phyloP scores from a whole-genome alignment of 2,888 invertebrate genomes.

The Spisula subtruncata region DNA sequence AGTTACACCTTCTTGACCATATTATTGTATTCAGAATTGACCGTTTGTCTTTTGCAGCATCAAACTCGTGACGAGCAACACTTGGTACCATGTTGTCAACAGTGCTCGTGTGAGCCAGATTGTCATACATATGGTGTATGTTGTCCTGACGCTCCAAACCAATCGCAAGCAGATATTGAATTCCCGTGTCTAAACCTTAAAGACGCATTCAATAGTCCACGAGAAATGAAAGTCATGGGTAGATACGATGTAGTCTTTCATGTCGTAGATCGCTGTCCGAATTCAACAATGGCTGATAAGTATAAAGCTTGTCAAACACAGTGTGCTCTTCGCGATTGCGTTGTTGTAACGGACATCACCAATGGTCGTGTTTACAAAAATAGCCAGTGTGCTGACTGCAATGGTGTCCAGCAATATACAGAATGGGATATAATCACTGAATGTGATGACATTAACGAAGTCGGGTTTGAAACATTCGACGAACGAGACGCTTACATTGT shows the following conservation, averaged over 20 bases:
- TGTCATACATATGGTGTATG: conserved; percentile 21
- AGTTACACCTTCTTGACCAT: too few relatives aligned
- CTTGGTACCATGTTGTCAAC: conserved; percentile 9
- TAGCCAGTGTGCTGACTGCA: conserved; percentile 16
- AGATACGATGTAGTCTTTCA: neutral
- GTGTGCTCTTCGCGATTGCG: neutral
- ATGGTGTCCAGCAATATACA: neutral
- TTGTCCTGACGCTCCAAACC: neutral
- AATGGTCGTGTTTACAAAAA: neutral
- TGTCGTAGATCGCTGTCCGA: conserved; percentile 1
- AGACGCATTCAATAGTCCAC: neutral
- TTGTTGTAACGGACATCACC: conserved; percentile 14
- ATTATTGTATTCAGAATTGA: too few relatives aligned
- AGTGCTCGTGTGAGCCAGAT: neutral
- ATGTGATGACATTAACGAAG: neutral
- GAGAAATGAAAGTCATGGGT: neutral
- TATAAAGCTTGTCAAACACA: neutral
- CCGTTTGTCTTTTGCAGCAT: neutral
- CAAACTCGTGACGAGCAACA: neutral
- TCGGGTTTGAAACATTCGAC: conserved; percentile 17
- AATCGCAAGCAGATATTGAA: neutral
- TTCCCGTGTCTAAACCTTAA: neutral
- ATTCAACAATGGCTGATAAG: neutral
- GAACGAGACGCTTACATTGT: conserved; percentile 16
- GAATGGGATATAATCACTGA: neutral